Evolutionary conservation across 2,113 vertebrate species (phyloP).

Genomic region (Campylomormyrus tamandua): DNA sequence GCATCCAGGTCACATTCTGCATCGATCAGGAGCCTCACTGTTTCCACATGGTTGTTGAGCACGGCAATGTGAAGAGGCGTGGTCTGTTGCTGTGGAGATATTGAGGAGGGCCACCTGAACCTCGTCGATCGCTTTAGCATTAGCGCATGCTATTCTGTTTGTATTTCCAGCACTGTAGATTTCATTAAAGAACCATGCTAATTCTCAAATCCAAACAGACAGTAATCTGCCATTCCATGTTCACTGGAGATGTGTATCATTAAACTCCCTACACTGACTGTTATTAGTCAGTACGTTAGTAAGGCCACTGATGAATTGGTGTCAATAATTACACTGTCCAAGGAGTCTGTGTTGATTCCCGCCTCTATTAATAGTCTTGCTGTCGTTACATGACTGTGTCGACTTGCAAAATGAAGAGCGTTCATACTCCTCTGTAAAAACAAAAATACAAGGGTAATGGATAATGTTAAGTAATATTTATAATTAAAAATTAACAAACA

Average conservation of each 20-base stretch:
- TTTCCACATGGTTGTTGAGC: slow-evolving; percentile 61
- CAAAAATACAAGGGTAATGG: neutral
- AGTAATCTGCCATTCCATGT: neutral
- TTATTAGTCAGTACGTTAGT: neutral
- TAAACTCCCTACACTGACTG: neutral
- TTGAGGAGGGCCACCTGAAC: neutral
- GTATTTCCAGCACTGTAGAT: neutral
- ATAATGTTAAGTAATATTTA: neutral
- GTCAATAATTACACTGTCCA: slow-evolving; percentile 63
- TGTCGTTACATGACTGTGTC: slow-evolving; percentile 55
- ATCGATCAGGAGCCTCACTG: slow-evolving; percentile 68
- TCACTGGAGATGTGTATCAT: neutral
- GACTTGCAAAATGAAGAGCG: slow-evolving; percentile 71
- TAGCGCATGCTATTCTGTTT: neutral
- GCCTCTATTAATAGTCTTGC: slow-evolving; percentile 60
- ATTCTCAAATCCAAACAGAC: neutral
- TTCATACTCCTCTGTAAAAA: slow-evolving; percentile 65
- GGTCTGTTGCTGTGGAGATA: slow-evolving; percentile 61
- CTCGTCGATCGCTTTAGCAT: neutral
- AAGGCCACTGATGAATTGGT: neutral
- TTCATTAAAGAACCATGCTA: neutral
- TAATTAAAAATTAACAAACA: neutral
- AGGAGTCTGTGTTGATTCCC: slow-evolving; percentile 57
- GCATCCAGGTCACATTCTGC: slow-evolving; percentile 68
- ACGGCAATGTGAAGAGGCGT: slow-evolving; percentile 66